phyloP scores from a whole-genome alignment of 2,113 vertebrate species.

The Microcebus jonahi region DNA sequence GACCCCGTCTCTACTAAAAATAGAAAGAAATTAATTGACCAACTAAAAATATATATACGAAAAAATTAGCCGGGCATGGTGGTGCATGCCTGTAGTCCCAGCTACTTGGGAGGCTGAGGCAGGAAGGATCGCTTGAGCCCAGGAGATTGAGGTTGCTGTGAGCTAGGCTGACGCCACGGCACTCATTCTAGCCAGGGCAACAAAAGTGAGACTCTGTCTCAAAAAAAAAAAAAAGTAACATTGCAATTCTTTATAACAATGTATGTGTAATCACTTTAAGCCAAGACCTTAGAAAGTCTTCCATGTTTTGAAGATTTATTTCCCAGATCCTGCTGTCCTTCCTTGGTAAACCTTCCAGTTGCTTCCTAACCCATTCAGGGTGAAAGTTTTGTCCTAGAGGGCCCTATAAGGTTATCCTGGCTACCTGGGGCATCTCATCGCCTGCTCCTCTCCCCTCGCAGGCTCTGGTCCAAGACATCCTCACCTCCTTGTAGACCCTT shows the following conservation, averaged over 20 bases:
- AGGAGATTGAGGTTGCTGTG: too few species aligned
- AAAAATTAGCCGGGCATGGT: too few species aligned
- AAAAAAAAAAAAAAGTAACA: too few species aligned
- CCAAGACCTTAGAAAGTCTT: not conserved
- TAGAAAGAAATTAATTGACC: too few species aligned
- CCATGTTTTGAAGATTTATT: not conserved
- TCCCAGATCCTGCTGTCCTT: not conserved
- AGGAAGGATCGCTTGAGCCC: too few species aligned
- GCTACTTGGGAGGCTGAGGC: too few species aligned
- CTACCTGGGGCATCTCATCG: not conserved
- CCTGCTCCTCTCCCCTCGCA: rapidly evolving
- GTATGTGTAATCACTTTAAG: not conserved
- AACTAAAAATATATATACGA: too few species aligned
- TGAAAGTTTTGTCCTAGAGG: not conserved
- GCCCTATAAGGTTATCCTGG: not conserved
- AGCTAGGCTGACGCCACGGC: too few species aligned
- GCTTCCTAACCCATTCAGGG: not conserved
- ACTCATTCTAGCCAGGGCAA: too few species aligned
- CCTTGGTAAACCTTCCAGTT: not conserved
- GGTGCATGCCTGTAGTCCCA: too few species aligned
- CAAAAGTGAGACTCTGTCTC: too few species aligned
- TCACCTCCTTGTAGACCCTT: not conserved
- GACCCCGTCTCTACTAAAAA: too few species aligned
- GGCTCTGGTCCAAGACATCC: not conserved
- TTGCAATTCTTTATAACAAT: not conserved